These are phyloP conservation scores for Siniperca undulata DNA, from an alignment of 2,797 vertebrate species.

Conservation along the genomic window DNA sequence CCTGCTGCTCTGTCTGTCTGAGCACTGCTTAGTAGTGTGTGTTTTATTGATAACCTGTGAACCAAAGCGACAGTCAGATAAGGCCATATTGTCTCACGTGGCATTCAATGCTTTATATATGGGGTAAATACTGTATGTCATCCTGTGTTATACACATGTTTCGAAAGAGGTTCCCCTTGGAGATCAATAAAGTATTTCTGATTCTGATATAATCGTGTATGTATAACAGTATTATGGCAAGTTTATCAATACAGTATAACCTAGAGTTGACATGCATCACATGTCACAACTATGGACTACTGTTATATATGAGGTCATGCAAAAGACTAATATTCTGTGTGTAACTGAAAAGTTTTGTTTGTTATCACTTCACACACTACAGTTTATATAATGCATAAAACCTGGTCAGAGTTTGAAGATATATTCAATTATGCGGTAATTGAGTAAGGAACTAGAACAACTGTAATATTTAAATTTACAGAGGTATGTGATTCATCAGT, in stretches of 20 bases:
- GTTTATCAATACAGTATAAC: too few relatives aligned
- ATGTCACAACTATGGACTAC: too few relatives aligned
- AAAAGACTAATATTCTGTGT: not conserved
- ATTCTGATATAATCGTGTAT: too few relatives aligned
- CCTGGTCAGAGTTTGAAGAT: not conserved
- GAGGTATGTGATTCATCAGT: not conserved
- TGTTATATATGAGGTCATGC: not conserved
- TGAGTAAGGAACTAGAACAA: not conserved
- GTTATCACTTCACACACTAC: not conserved
- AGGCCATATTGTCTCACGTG: constrained; percentile 26
- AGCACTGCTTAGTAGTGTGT: constrained; percentile 41
- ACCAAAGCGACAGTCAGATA: constrained; percentile 45
- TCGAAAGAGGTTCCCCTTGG: too few relatives aligned
- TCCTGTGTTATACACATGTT: not conserved
- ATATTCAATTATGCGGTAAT: constrained; percentile 9
- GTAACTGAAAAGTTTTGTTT: not conserved
- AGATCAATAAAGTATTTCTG: too few relatives aligned
- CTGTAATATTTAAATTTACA: not conserved
- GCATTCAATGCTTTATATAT: constrained; percentile 12
- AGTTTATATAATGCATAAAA: constrained; percentile 6
- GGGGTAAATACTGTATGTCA: not conserved
- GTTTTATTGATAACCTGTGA: constrained; percentile 59
- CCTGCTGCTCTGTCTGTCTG: constrained; percentile 54
- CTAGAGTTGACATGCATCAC: not conserved
- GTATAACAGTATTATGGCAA: too few relatives aligned